phyloP scores from a whole-genome alignment of 1,140 invertebrate genomes.

The Hestina assimilis region DNA sequence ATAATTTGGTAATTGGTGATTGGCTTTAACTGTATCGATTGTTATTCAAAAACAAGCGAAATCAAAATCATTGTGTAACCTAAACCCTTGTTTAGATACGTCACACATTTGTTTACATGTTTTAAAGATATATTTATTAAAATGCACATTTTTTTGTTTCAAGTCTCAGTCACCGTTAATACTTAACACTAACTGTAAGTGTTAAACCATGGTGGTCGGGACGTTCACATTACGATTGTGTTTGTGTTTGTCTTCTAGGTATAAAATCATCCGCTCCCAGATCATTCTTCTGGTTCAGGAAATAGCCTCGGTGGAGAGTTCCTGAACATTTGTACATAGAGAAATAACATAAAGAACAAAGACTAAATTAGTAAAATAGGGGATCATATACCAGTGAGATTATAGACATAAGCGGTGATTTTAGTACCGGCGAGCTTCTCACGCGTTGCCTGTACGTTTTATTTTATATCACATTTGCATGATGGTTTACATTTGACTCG shows the following conservation, averaged over 20 bases:
- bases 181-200: conserved; percentile 20
- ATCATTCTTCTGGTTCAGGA: conserved; percentile 78
- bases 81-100: conserved; percentile 22
- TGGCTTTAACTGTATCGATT: background rate
- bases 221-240: conserved; percentile 57
- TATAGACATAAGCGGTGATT: conserved; percentile 74
- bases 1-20: background rate
- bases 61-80: too few species aligned
- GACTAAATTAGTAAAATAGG: conserved; percentile 74
- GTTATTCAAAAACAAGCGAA: too few species aligned
- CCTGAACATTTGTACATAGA: conserved; percentile 73
- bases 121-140: background rate
- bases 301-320: conserved; percentile 69
- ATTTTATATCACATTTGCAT: conserved; percentile 64
- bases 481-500: conserved; percentile 30
- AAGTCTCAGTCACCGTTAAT: conserved; percentile 30
- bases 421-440: conserved; percentile 69
- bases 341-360: conserved; percentile 71
- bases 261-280: conserved; percentile 76
- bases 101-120: conserved; percentile 2
- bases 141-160: conserved; percentile 19
- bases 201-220: conserved; percentile 45
- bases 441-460: conserved; percentile 68
- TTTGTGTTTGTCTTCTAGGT: conserved; percentile 74
- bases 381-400: conserved; percentile 75